phyloP scores from a whole-genome alignment of 2,888 invertebrate genomes.

The Trissoscelio sp. region DNA sequence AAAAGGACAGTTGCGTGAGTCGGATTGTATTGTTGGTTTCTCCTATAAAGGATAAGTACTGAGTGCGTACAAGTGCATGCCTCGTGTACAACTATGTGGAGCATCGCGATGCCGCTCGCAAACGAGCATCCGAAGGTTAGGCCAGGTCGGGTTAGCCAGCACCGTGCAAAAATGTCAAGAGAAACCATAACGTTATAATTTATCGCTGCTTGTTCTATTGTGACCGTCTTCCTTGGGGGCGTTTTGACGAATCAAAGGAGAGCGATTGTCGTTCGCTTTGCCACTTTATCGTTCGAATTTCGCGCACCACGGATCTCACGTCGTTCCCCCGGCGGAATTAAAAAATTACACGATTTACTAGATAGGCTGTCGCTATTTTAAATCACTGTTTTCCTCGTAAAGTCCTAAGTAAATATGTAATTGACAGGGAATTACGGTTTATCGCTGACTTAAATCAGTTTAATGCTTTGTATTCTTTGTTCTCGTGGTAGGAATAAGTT shows the following conservation, averaged over 20 bases:
- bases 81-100: conserved; percentile 66
- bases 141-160: conserved; percentile 82
- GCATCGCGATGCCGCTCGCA: conserved; percentile 70
- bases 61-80: conserved; percentile 72
- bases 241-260: conserved; percentile 80
- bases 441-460: conserved; percentile 38
- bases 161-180: conserved; percentile 80
- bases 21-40: conserved; percentile 76
- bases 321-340: conserved; percentile 17
- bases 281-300: conserved; percentile 60
- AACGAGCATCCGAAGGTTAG: conserved; percentile 80
- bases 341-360: conserved; percentile 58
- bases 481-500: too few species aligned
- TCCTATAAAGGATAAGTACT: conserved; percentile 77
- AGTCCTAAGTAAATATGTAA: conserved; percentile 34
- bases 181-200: conserved; percentile 83
- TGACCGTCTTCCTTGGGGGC: conserved; percentile 79
- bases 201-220: conserved; percentile 80
- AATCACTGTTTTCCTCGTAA: conserved; percentile 38
- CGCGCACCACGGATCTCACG: conserved; percentile 21
- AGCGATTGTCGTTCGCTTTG: conserved; percentile 70
- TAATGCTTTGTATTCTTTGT: not conserved
- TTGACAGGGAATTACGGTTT: conserved; percentile 45
- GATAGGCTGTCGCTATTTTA: conserved; percentile 5
- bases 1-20: conserved; percentile 82